Conservation (phyloP, 2,797 vertebrate genomes). For the Halcyon badia region DNA sequence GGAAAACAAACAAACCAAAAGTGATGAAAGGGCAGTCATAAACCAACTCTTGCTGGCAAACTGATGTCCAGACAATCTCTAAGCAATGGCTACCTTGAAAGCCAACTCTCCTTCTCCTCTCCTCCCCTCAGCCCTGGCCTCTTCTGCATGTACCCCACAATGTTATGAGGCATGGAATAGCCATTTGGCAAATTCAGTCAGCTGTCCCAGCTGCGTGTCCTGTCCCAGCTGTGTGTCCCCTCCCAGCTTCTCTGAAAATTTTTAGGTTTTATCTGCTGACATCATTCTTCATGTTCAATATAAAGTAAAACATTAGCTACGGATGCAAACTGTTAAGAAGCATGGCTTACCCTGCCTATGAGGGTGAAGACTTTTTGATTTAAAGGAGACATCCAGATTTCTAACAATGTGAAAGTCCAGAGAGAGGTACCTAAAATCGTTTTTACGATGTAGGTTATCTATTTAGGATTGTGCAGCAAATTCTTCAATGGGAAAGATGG, state of each 20-base stretch:
- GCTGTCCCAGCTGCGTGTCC: not conserved
- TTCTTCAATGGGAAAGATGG: not conserved
- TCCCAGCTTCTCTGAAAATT: not conserved
- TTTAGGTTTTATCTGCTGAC: not conserved
- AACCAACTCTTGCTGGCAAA: not conserved
- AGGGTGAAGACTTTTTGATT: not conserved
- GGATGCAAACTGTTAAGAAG: not conserved
- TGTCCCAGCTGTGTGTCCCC: accelerated
- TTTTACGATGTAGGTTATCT: not conserved
- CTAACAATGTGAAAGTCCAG: not conserved
- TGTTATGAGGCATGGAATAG: not conserved
- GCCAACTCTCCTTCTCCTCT: accelerated
- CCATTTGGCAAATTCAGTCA: accelerated
- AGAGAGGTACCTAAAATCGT: not conserved
- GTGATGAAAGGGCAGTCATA: not conserved
- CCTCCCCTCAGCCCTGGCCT: too few relatives aligned
- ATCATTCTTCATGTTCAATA: not conserved
- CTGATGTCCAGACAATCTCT: not conserved
- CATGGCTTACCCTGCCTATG: not conserved
- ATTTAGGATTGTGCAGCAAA: not conserved
- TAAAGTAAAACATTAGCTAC: not conserved
- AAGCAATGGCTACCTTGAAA: not conserved
- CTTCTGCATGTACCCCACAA: not conserved
- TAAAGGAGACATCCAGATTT: not conserved
- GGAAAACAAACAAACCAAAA: not conserved